Evolutionary conservation across 2,888 invertebrate genomes (phyloP).

Genomic region (Octonoba sinensis): DNA sequence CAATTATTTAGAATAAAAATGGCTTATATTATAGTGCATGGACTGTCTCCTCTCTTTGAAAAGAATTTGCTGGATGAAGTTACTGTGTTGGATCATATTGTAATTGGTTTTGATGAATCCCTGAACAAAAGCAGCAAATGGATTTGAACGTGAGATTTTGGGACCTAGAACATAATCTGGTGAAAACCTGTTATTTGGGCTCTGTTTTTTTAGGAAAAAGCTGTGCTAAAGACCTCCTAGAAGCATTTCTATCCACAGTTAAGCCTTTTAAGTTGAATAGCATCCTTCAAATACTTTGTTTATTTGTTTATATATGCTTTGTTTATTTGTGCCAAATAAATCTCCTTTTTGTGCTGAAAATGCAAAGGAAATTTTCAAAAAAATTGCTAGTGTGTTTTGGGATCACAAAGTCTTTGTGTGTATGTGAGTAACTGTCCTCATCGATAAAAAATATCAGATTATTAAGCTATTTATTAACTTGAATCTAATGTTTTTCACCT

Average conservation of each 20-base stretch:
- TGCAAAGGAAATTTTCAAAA: too few relatives aligned
- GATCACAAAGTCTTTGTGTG: too few relatives aligned
- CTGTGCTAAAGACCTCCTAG: neutral
- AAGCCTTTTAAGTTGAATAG: slow-evolving; percentile 1
- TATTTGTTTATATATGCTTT: too few relatives aligned
- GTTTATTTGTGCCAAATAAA: too few relatives aligned
- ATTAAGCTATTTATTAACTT: too few relatives aligned
- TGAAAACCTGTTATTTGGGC: neutral
- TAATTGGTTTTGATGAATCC: slow-evolving; percentile 15
- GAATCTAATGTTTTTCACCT: too few relatives aligned
- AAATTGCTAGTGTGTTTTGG: too few relatives aligned
- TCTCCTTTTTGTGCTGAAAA: too few relatives aligned
- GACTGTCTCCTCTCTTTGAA: slow-evolving; percentile 4
- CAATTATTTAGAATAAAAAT: slow-evolving; percentile 4
- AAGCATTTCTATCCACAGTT: neutral
- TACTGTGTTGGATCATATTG: neutral
- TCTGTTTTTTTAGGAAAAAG: slow-evolving; percentile 21
- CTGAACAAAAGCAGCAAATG: slow-evolving; percentile 12
- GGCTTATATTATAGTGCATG: slow-evolving; percentile 9
- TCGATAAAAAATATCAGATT: too few relatives aligned
- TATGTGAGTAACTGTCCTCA: too few relatives aligned
- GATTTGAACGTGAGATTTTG: slow-evolving; percentile 7
- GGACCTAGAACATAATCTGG: neutral
- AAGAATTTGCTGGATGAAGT: neutral
- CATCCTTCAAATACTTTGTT: slow-evolving; percentile 3